Base-by-base conservation (phyloP, 2,888 invertebrate species). In the Acanthacorydalis orientalis region DNA sequence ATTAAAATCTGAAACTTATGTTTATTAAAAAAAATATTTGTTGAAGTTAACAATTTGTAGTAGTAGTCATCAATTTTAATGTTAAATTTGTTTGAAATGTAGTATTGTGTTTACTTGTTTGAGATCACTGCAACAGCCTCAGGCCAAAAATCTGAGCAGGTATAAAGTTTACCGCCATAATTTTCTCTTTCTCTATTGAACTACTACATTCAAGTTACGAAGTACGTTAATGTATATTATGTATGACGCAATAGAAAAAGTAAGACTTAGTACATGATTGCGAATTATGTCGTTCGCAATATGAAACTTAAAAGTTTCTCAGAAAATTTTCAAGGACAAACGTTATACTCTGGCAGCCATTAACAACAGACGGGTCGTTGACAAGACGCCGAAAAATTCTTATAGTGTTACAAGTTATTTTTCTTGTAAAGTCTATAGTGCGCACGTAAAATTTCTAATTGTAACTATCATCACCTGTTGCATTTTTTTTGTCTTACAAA, bases 251-350 rank as follows among this genome's bases (percentile, higher is more conserved):
- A 37, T 34, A 38, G 43, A 43, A 43, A 35, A 41, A 49, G 46
- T 49, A 44, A 39, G 43, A 47, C 49, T 23, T 23, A 23, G 2
- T 23, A 6, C 23, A 23, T 23, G 23, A 2, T 23, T 23, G 49
- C 32, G 42, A 41, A 48, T 51, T 45, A 44, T 23, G 43, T 33
- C 45, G 37, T 48, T 38, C 44, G 41, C 16, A 47, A 48, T 38
- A 48, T 47, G 43, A 49, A 51, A 51, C 49, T 51, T 51, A 47
- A 51, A 51, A 51, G 49, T 62, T 61, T 65, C 64, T 63, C 55
- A 64, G 63, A 63, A 64, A 60, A 59, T 62, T 62, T 63, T 63
- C 63, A 63, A 65, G 64, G 64, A 60, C 60, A 57, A 39, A 50
- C 37, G 53, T 58, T 57, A 61, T 63, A 61, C 61, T 63, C 61